Conservation (phyloP, 1,140 invertebrate genomes). For the Semibalanus balanoides region DNA sequence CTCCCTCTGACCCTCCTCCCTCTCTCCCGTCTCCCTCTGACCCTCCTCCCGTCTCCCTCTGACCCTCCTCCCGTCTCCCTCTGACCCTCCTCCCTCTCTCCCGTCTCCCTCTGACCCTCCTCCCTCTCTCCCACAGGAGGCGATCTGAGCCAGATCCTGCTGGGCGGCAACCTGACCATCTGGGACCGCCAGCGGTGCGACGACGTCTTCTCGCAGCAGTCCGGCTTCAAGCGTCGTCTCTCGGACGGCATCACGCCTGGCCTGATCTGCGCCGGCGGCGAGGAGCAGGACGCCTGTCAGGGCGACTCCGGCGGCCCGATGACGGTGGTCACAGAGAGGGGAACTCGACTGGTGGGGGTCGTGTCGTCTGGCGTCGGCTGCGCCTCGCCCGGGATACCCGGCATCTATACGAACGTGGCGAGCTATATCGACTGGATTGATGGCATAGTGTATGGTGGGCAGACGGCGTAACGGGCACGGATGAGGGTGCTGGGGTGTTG, state of each 20-base stretch:
- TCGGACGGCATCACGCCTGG: not conserved
- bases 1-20: too few species aligned
- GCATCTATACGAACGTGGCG: constrained; percentile 51
- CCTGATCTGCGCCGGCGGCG: constrained; percentile 8
- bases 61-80: too few species aligned
- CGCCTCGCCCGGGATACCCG: constrained; percentile 44
- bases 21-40: too few species aligned
- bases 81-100: too few species aligned
- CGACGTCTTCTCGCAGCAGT: not conserved
- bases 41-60: too few species aligned
- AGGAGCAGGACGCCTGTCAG: constrained; percentile 12
- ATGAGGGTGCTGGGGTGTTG: not conserved
- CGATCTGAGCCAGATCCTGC: not conserved
- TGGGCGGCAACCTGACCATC: not conserved
- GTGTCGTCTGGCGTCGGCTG: constrained; percentile 58
- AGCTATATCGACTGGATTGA: constrained; percentile 41
- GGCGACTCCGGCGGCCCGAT: constrained; percentile 23
- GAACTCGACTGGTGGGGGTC: constrained; percentile 47
- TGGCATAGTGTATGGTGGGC: constrained; percentile 7
- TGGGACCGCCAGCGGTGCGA: not conserved
- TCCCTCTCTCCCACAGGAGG: not conserved
- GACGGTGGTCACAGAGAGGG: constrained; percentile 22
- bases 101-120: too few species aligned
- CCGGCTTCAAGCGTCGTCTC: not conserved
- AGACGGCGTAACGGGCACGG: not conserved